Evolutionary conservation across 2,888 invertebrate species (phyloP).

Genomic region (Brenthis daphne): DNA sequence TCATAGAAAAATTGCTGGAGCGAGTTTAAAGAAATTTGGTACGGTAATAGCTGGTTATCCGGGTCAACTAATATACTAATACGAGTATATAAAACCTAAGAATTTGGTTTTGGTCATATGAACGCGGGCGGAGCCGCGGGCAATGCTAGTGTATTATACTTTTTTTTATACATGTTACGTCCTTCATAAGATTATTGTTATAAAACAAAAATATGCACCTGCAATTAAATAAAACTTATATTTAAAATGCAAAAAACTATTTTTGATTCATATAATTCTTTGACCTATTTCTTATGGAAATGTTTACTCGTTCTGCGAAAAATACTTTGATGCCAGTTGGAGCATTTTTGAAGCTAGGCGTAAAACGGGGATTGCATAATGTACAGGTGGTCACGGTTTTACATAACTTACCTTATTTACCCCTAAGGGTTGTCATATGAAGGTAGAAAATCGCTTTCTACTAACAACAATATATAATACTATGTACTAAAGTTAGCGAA

Average conservation of each 20-base stretch:
- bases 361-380: slow-evolving; percentile 25
- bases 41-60: too few relatives aligned
- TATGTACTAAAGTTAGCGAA: too few relatives aligned
- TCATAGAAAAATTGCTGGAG: too few relatives aligned
- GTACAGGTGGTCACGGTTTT: slow-evolving; percentile 20
- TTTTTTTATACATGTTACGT: too few relatives aligned
- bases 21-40: too few relatives aligned
- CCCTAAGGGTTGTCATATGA: neutral
- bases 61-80: too few relatives aligned
- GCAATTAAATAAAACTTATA: neutral
- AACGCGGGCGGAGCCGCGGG: too few relatives aligned
- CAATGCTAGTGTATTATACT: too few relatives aligned
- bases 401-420: slow-evolving; percentile 16
- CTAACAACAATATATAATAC: neutral
- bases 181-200: too few relatives aligned
- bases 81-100: too few relatives aligned
- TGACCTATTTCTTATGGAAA: slow-evolving; percentile 27
- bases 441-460: neutral
- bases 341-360: slow-evolving; percentile 18
- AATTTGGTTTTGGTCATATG: too few relatives aligned
- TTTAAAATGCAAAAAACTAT: slow-evolving; percentile 10
- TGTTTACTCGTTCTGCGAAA: slow-evolving; percentile 18
- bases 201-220: neutral
- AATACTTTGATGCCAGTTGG: slow-evolving; percentile 10
- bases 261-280: slow-evolving; percentile 12